Base-by-base conservation (phyloP, 2,113 vertebrate genomes). In the Amia ocellicauda region DNA sequence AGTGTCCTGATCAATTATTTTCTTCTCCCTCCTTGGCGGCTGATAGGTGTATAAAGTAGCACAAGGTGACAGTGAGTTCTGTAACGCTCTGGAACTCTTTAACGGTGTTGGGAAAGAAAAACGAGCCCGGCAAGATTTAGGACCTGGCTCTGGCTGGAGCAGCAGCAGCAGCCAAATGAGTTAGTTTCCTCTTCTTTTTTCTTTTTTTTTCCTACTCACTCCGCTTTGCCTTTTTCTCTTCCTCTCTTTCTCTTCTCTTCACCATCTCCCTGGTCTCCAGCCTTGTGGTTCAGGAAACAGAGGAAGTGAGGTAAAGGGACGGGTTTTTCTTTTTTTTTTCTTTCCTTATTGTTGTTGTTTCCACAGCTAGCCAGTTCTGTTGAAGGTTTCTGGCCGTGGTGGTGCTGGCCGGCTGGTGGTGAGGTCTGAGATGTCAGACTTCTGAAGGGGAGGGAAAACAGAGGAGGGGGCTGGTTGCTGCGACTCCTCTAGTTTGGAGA, bases 161-260 rank as follows among this genome's bases (percentile, higher is more conserved):
- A 69, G 79, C 74, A 70, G 71, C 74, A 71, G 79, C 74, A 70
- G 71, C 74, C 70, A 78, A 80, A 77, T 72, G 50, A 49, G 24
- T 63, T 9, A 41, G 78, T 83, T 86, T 85, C 81, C 81, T 86
- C 81, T 83, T 78, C 68, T 81, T 84, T 70, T 72, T 71, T 47
- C 23, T 58, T n/a, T 28, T 27, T 56, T 20, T 40, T 23, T 53
- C 31, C 71, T 69, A 76, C 76, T 77, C 72, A 69, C 67, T 62
- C 74, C 74, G 49, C 64, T 66, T 72, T 58, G 68, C 74, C 62
- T 60, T 68, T 73, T 79, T 71, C 83, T 82, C 81, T 80, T 80
- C 80, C 83, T 85, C 81, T 74, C 81, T 79, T 78, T 74, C 79
- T 79, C 83, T 79, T 78, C 80, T 80, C 81, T 77, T 79, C 75